These are phyloP conservation scores for Pachypeltis micranthus DNA, from an alignment of 1,140 invertebrate species.

Conservation along the genomic window DNA sequence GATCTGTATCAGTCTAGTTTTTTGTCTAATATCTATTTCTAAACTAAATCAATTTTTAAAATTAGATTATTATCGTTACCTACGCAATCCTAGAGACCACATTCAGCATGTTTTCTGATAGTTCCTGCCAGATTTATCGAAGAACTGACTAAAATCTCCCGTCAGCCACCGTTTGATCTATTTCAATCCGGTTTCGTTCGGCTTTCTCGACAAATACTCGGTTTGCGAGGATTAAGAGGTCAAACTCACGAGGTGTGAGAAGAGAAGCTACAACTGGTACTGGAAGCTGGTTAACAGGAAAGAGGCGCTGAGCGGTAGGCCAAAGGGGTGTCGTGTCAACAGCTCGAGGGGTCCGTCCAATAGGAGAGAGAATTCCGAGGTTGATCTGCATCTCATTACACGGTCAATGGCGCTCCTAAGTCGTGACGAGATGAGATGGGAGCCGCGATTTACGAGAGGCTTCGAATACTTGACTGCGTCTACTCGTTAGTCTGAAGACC, in stretches of 20 bases:
- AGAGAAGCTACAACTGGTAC: neutral
- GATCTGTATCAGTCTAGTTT: no score
- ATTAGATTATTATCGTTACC: no score
- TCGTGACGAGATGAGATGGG: neutral
- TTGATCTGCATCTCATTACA: neutral
- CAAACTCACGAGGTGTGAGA: neutral
- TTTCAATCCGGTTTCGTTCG: no score
- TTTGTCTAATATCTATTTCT: no score
- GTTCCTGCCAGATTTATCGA: no score
- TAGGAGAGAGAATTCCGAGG: neutral
- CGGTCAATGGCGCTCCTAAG: neutral
- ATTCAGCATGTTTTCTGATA: no score
- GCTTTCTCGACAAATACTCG: no score
- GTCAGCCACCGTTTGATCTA: no score
- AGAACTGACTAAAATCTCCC: no score
- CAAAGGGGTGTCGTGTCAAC: neutral
- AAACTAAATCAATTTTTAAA: no score
- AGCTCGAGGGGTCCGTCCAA: neutral
- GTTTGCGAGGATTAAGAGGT: neutral
- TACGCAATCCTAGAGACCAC: no score
- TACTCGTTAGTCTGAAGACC: no score
- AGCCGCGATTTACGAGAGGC: neutral
- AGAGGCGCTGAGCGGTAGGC: neutral
- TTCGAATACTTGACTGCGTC: neutral
- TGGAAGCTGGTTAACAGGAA: neutral